Evolutionary conservation across 2,888 invertebrate species (phyloP).

Genomic region (Acheta domesticus): DNA sequence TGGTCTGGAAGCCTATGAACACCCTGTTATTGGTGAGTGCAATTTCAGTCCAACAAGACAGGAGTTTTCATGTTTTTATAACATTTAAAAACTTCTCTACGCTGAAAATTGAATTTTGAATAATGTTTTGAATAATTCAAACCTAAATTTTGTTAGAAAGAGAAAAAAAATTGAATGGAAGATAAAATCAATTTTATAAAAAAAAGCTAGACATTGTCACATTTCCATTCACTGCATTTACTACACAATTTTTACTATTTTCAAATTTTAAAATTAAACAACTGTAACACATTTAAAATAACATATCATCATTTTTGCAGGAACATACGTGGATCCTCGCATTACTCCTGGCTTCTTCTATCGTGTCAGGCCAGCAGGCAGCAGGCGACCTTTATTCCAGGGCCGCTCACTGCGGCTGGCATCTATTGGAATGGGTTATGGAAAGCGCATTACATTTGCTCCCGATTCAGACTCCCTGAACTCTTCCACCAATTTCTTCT

Average conservation of each 20-base stretch:
- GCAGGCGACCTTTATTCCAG: constrained; percentile 58
- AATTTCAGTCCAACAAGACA: neutral
- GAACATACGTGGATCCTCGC: constrained; percentile 69
- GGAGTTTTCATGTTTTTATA: neutral
- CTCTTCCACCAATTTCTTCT: constrained; percentile 60
- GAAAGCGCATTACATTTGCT: constrained; percentile 69
- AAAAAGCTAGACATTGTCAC: too few species aligned
- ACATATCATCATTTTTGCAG: constrained; percentile 45
- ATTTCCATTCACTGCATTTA: neutral
- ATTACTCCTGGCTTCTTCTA: constrained; percentile 71
- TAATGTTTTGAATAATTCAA: neutral
- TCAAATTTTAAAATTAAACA: neutral
- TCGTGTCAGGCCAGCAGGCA: constrained; percentile 64
- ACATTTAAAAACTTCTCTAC: neutral
- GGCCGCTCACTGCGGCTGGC: constrained; percentile 61
- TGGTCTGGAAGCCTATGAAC: constrained; percentile 63
- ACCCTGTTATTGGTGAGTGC: constrained; percentile 65
- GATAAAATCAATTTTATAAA: neutral
- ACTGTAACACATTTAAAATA: neutral
- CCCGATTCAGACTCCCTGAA: constrained; percentile 57
- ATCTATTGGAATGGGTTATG: constrained; percentile 71
- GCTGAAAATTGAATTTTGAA: constrained; percentile 2
- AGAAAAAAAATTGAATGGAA: neutral
- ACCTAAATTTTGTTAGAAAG: neutral
- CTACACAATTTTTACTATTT: neutral